phyloP scores from a whole-genome alignment of 2,888 invertebrate genomes.

The Pedicia rivosa region DNA sequence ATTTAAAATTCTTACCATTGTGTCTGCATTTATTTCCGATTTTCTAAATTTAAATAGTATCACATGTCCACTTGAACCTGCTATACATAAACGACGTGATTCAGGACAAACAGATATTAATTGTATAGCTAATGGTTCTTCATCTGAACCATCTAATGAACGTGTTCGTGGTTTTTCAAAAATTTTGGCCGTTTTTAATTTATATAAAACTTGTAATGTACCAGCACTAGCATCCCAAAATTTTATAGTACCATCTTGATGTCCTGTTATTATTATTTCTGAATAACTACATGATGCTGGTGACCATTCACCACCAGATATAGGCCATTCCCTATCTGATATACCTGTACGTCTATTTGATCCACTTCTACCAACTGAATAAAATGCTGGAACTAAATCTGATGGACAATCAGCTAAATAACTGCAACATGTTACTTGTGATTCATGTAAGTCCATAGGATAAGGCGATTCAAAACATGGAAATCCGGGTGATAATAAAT shows the following conservation, averaged over 20 bases:
- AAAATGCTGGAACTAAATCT: slow-evolving; percentile 94
- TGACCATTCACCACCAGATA: slow-evolving; percentile 93
- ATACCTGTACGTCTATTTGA: slow-evolving; percentile 66
- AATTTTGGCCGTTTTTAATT: slow-evolving; percentile 87
- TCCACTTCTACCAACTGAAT: slow-evolving; percentile 71
- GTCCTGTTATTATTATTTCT: slow-evolving; percentile 97
- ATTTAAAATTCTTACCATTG: slow-evolving; percentile 39
- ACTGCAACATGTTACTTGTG: slow-evolving; percentile 90
- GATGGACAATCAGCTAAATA: slow-evolving; percentile 97
- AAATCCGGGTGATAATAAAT: slow-evolving; percentile 87
- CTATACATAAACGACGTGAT: slow-evolving; percentile 73
- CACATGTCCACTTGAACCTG: slow-evolving; percentile 85
- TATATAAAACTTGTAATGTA: slow-evolving; percentile 82
- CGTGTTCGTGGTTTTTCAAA: slow-evolving; percentile 40
- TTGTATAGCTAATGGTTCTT: slow-evolving; percentile 82
- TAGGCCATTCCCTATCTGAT: slow-evolving; percentile 90
- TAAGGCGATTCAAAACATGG: slow-evolving; percentile 99
- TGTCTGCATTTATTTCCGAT: slow-evolving; percentile 69
- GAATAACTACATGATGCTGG: slow-evolving; percentile 92
- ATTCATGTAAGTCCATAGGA: slow-evolving; percentile 99
- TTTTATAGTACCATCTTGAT: slow-evolving; percentile 95
- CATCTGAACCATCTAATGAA: slow-evolving; percentile 48
- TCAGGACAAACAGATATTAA: slow-evolving; percentile 85
- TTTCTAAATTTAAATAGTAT: slow-evolving; percentile 92
- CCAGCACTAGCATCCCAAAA: slow-evolving; percentile 99